Conservation (phyloP, 2,888 invertebrate species). For the Unio pictorum region DNA sequence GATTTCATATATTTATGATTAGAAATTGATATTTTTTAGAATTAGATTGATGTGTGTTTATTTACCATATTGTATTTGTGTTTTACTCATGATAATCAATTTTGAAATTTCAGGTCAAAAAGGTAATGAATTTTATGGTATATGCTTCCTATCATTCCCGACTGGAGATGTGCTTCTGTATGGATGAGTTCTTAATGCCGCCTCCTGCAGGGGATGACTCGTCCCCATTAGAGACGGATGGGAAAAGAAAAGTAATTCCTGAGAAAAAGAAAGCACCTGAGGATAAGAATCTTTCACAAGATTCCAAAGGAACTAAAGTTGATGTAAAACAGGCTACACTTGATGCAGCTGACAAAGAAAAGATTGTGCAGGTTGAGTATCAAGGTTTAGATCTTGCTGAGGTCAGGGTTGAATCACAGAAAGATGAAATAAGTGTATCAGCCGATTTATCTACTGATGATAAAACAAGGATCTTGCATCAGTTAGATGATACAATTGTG, state of each 20-base stretch:
- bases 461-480: too few species aligned
- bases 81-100: too few species aligned
- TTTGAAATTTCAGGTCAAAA: slow-evolving; percentile 78
- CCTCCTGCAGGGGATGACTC: slow-evolving; percentile 70
- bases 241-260: slow-evolving; percentile 3
- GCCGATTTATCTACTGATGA: too few species aligned
- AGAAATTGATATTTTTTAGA: too few species aligned
- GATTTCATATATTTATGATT: too few species aligned
- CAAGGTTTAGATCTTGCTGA: too few species aligned
- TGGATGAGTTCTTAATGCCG: slow-evolving; percentile 88
- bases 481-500: too few species aligned
- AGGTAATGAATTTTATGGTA: slow-evolving; percentile 85
- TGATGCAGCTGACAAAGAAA: not conserved
- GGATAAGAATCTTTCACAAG: slow-evolving; percentile 1
- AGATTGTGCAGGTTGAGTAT: too few species aligned
- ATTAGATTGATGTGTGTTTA: too few species aligned
- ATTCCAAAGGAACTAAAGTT: slow-evolving; percentile 3
- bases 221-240: not conserved
- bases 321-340: slow-evolving; percentile 3
- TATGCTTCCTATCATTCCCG: slow-evolving; percentile 92
- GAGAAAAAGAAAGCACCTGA: slow-evolving; percentile 11
- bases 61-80: too few species aligned
- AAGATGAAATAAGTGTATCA: too few species aligned
- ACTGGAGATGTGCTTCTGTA: slow-evolving; percentile 89
- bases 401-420: too few species aligned